phyloP scores from a whole-genome alignment of 2,888 invertebrate genomes.

The Phortica magna region DNA sequence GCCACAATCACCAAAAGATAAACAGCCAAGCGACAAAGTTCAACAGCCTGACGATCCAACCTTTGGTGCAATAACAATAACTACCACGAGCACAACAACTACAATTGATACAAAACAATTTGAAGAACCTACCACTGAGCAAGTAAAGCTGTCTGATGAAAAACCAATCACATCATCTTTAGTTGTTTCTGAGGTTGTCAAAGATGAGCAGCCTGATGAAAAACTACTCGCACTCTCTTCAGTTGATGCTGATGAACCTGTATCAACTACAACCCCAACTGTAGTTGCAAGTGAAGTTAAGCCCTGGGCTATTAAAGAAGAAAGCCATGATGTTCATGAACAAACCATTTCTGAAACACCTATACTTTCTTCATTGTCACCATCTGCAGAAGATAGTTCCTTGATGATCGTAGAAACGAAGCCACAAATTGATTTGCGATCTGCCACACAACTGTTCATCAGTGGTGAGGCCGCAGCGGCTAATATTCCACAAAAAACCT shows the following conservation, averaged over 20 bases:
- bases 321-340: constrained; percentile 39
- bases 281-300: no score
- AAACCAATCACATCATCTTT: neutral
- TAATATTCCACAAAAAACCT: constrained; percentile 62
- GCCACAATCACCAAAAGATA: constrained; percentile 44
- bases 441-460: constrained; percentile 74
- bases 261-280: no score
- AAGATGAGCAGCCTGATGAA: no score
- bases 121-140: neutral
- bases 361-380: constrained; percentile 19
- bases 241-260: no score
- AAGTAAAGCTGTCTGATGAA: neutral
- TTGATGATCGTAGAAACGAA: neutral
- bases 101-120: neutral
- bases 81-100: constrained; percentile 20
- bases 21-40: neutral
- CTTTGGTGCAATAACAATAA: constrained; percentile 15
- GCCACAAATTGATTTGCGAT: constrained; percentile 60
- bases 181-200: no score
- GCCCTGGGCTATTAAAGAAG: no score
- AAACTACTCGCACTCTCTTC: no score
- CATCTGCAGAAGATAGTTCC: neutral
- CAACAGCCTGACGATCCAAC: constrained; percentile 25
- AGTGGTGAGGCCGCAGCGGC: constrained; percentile 67
- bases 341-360: constrained; percentile 27